Conservation (phyloP, 1,140 invertebrate genomes). For the Saccostrea glomerata region DNA sequence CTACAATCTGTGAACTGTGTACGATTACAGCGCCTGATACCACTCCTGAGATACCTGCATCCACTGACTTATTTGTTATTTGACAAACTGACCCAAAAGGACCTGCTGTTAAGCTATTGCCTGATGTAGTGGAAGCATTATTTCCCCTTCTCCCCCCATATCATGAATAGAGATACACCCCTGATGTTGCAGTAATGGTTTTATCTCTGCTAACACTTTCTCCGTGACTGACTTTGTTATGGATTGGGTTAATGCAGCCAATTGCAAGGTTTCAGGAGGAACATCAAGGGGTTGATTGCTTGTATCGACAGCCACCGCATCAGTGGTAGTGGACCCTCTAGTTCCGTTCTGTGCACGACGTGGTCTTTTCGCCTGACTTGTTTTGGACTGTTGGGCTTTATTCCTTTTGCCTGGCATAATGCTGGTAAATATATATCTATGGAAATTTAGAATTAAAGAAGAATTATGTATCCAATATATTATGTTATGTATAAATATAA, state of each 20-base stretch:
- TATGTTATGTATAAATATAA: too few relatives aligned
- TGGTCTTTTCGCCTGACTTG: background rate
- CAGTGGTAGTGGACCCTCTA: background rate
- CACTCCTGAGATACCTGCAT: background rate
- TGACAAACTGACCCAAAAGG: background rate
- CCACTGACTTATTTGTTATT: background rate
- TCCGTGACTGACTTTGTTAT: background rate
- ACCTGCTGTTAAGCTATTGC: background rate
- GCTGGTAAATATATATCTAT: background rate
- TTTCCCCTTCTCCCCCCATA: background rate
- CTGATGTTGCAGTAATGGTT: background rate
- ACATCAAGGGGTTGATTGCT: background rate
- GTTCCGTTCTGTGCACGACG: background rate
- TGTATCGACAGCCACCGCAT: background rate
- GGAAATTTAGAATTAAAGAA: too few relatives aligned
- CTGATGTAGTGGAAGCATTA: background rate
- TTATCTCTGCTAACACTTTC: too few relatives aligned
- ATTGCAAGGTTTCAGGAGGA: background rate
- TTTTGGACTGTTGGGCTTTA: background rate
- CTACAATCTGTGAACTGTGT: background rate
- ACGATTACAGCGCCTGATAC: background rate
- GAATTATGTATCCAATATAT: too few relatives aligned
- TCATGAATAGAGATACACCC: background rate
- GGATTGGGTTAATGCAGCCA: background rate
- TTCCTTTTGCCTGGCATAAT: background rate